Percentiles rank a stretch among this genome's conserved stretches.
Evolutionary conservation across 1,140 invertebrate species (phyloP).

Genomic region (Procambarus virginalis): DNA sequence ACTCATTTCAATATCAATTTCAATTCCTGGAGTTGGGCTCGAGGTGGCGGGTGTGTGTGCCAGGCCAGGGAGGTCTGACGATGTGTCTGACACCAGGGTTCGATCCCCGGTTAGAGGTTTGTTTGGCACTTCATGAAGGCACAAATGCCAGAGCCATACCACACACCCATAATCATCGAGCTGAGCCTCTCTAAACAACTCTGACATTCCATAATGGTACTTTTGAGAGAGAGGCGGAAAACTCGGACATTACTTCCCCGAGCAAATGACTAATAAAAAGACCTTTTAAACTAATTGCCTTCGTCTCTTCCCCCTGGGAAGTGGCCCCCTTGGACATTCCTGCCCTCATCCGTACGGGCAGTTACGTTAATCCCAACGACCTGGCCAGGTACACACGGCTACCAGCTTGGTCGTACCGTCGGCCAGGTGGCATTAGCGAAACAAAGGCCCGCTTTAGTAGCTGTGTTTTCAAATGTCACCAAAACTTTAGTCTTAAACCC

Average conservation of each 20-base stretch:
- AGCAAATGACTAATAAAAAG: background rate
- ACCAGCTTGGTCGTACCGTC: background rate
- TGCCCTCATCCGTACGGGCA: background rate
- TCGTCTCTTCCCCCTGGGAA: background rate
- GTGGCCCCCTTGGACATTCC: background rate
- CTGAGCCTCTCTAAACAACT: background rate
- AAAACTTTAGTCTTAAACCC: background rate
- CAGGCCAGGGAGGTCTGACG: too few relatives aligned
- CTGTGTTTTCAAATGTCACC: background rate
- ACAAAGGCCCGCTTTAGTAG: background rate
- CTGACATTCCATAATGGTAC: background rate
- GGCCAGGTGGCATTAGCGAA: background rate
- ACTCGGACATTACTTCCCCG: background rate
- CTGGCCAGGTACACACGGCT: background rate
- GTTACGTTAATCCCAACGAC: background rate
- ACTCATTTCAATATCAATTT: too few relatives aligned
- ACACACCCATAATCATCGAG: too few relatives aligned
- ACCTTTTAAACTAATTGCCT: background rate
- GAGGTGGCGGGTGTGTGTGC: too few relatives aligned
- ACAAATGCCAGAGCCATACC: background rate
- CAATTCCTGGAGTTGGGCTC: too few relatives aligned
- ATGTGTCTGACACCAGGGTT: too few relatives aligned
- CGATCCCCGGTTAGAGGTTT: too few relatives aligned
- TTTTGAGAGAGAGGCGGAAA: background rate
- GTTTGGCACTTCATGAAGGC: too few relatives aligned